phyloP scores from a whole-genome alignment of 2,797 vertebrate species.

The Lycodopsis pacificus region DNA sequence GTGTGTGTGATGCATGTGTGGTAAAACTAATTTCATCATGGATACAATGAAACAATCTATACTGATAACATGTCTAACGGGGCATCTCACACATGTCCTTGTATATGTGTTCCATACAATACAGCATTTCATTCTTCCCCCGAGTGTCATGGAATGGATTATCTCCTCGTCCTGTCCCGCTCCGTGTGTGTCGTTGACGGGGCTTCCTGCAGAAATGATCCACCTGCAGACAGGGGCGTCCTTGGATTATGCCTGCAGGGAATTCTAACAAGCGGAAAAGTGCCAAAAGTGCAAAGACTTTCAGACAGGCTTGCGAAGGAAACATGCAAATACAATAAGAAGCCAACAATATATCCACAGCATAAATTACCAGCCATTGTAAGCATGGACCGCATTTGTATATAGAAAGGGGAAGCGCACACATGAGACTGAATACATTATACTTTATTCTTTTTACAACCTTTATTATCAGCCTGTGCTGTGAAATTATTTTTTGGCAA shows the following conservation, averaged over 20 bases:
- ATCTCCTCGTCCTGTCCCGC: constrained; percentile 38
- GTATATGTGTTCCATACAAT: constrained; percentile 1
- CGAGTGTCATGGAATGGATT: constrained; percentile 11
- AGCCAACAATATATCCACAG: constrained; percentile 11
- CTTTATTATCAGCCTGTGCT: constrained; percentile 8
- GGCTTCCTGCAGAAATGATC: constrained; percentile 52
- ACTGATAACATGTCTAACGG: neutral
- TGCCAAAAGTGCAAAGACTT: constrained; percentile 51
- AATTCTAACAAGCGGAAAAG: constrained; percentile 67
- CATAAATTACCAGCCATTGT: constrained; percentile 38
- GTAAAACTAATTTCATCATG: neutral
- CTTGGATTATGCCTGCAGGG: constrained; percentile 62
- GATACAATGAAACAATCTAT: neutral
- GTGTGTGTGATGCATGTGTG: neutral
- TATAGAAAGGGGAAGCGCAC: neutral
- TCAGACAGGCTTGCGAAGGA: constrained; percentile 25
- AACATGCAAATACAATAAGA: constrained; percentile 31
- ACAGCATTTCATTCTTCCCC: constrained; percentile 19
- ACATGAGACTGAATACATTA: neutral
- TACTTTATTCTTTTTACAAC: neutral
- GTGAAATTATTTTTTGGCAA: neutral
- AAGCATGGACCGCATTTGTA: neutral
- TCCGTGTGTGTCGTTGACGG: constrained; percentile 44
- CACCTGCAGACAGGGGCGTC: constrained; percentile 49
- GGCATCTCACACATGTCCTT: neutral